Base-by-base conservation (phyloP, 2,888 invertebrate genomes). In the Ochropleura plecta region DNA sequence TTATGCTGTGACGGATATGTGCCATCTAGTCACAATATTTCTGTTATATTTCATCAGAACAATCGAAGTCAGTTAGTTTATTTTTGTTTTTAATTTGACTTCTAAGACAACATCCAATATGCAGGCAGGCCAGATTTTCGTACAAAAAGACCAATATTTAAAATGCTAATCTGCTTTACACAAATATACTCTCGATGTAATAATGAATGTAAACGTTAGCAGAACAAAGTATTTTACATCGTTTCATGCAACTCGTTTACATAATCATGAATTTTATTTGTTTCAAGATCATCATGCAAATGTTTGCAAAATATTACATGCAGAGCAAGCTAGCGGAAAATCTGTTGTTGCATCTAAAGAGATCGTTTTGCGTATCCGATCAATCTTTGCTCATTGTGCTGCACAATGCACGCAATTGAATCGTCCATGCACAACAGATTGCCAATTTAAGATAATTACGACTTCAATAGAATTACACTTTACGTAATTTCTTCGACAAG, bases 361-460 rank as follows among this genome's bases (percentile, higher is more conserved):
- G 78, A 81, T 83, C 80, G 87, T 82, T 90, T 87, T 90, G 90
- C 89, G 90, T 90, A 92, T 93, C 91, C 88, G 89, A 92, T 91
- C 90, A 90, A 89, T 91, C 90, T 90, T 86, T 81, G 87, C 88
- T 90, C 86, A 91, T 92, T 92, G 80, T 81, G 65, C 75, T 78
- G 91, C 90, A 92, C 90, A 64, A 60, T 81, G 90, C 90, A 92
- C 90, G 93, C 92, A 91, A 91, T 92, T 90, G 89, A 89, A 88
- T 88, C 89, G 86, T 79, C 90, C 90, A 87, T 89, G 91, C 93
- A 90, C 88, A 91, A 92, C 93, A 89, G 89, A 93, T 92, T 92
- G 92, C 89, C 93, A 93, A 93, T 93, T 93, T 91, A 86, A 88
- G 89, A 91, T 91, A 90, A 91, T 93, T 91, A 91, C 87, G 81